Evolutionary conservation across 2,797 vertebrate species (phyloP).

Genomic region (Enteromius argenteus): DNA sequence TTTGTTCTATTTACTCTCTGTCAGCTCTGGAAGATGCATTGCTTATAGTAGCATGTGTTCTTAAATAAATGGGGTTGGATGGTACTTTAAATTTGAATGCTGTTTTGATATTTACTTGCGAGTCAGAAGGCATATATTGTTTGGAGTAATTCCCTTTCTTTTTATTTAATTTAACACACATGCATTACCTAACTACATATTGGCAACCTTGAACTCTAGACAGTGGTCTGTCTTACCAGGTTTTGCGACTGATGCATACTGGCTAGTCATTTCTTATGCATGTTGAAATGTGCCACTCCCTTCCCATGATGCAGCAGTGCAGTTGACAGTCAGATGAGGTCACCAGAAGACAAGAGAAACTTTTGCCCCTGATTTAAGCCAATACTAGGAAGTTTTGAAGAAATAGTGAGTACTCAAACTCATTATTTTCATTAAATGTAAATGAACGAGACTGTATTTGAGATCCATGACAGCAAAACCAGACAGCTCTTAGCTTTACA

Average conservation of each 20-base stretch:
- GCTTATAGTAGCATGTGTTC: background rate
- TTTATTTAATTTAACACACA: background rate
- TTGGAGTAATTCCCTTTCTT: background rate
- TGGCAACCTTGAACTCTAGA: background rate
- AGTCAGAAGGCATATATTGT: background rate
- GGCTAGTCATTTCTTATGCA: background rate
- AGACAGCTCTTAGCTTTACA: conserved; percentile 60
- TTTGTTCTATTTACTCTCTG: background rate
- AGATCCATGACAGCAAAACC: background rate
- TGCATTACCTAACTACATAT: background rate
- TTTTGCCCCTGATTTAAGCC: background rate
- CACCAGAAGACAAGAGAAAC: conserved; percentile 1
- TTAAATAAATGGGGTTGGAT: background rate
- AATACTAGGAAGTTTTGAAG: background rate
- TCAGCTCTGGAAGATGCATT: background rate
- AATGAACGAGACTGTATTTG: background rate
- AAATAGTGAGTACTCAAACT: background rate
- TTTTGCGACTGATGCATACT: background rate
- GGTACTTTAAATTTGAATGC: background rate
- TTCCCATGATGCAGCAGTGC: conserved; percentile 23
- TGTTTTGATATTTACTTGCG: background rate
- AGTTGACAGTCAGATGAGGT: conserved; percentile 13
- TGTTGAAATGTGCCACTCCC: background rate
- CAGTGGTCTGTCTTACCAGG: background rate
- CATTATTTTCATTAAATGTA: background rate